phyloP scores from a whole-genome alignment of 2,888 invertebrate genomes.

The Molanna angustata region DNA sequence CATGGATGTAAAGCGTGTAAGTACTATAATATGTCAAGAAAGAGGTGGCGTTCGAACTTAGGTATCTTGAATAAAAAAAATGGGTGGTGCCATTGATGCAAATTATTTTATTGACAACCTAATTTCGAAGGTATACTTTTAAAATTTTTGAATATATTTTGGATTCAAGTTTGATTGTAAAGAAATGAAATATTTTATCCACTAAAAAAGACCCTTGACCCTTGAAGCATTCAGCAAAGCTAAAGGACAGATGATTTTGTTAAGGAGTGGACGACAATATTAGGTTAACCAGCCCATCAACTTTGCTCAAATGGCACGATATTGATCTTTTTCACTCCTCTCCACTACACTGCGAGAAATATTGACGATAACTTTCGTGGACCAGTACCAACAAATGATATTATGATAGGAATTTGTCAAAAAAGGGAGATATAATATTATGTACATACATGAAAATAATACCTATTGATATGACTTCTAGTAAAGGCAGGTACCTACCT shows the following conservation, averaged over 20 bases:
- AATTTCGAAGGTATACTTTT: not conserved
- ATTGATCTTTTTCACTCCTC: not conserved
- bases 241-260: constrained; percentile 33
- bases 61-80: not conserved
- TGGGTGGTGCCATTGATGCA: too few species aligned
- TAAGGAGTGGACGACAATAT: constrained; percentile 23
- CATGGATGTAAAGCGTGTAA: too few species aligned
- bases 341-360: too few species aligned
- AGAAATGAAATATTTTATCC: not conserved
- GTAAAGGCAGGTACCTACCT: not conserved
- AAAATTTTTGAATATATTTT: not conserved
- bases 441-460: too few species aligned
- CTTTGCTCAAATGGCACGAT: not conserved
- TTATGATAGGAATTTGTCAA: too few species aligned
- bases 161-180: too few species aligned
- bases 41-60: too few species aligned
- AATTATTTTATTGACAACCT: not conserved
- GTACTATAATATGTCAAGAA: too few species aligned
- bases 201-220: constrained; percentile 21
- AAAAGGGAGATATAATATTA: too few species aligned
- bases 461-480: not conserved
- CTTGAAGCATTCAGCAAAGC: constrained; percentile 12
- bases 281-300: constrained; percentile 20
- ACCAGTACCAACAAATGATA: too few species aligned
- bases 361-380: not conserved